These are phyloP conservation scores for Cinclus mexicanus DNA, from an alignment of 2,113 vertebrate species.

Conservation along the genomic window DNA sequence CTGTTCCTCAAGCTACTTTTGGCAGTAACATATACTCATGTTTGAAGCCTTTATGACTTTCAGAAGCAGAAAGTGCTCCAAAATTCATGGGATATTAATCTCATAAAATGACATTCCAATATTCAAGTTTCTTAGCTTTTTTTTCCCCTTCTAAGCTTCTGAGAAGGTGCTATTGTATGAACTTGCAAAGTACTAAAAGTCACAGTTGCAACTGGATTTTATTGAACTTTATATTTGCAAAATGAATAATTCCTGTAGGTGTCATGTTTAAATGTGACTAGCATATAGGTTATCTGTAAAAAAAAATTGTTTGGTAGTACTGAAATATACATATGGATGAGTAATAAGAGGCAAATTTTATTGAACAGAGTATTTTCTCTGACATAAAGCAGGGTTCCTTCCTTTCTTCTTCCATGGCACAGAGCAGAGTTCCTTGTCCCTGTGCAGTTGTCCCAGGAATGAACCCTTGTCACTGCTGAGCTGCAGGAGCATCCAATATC, in stretches of 20 bases:
- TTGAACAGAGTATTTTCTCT: background rate
- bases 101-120: background rate
- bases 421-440: background rate
- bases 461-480: background rate
- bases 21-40: background rate
- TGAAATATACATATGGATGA: background rate
- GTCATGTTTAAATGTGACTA: background rate
- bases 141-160: background rate
- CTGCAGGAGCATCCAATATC: background rate
- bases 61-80: background rate
- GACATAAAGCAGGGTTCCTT: background rate
- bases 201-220: background rate
- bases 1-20: background rate
- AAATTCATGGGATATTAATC: background rate
- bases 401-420: background rate
- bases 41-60: background rate
- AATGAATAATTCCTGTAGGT: background rate
- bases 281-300: background rate
- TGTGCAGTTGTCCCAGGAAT: background rate
- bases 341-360: background rate
- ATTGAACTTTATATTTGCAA: conserved; percentile 4
- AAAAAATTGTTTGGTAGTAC: background rate
- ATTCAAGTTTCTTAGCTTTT: background rate
- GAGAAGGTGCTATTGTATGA: background rate
- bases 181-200: background rate